Evolutionary conservation across 2,113 vertebrate species (phyloP).

Genomic region (Nibea albiflora): DNA sequence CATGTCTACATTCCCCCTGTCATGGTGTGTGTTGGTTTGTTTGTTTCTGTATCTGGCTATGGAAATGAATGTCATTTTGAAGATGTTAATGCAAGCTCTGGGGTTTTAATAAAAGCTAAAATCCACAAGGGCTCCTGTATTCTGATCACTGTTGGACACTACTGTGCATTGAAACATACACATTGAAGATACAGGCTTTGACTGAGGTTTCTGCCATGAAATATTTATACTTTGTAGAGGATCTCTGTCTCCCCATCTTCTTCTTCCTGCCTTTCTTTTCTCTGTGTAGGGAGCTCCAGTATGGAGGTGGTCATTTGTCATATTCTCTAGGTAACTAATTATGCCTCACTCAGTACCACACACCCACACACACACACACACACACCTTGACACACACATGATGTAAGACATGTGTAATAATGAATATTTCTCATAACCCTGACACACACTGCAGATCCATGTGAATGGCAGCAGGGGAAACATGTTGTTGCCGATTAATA

Average conservation of each 20-base stretch:
- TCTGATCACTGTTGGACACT: constrained; percentile 36
- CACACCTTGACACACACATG: constrained; percentile 19
- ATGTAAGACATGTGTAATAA: constrained; percentile 53
- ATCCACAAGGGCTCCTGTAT: constrained; percentile 20
- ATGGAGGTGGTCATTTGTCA: constrained; percentile 20
- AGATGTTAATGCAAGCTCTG: constrained; percentile 29
- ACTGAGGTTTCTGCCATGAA: constrained; percentile 11
- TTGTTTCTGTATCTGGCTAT: constrained; percentile 27
- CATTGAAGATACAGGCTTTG: neutral
- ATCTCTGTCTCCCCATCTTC: neutral
- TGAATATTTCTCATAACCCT: constrained; percentile 7
- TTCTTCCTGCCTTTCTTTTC: neutral
- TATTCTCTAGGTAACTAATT: constrained; percentile 48
- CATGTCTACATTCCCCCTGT: constrained; percentile 9
- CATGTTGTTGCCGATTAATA: neutral
- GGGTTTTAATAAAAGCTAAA: constrained; percentile 34
- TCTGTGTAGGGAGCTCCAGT: neutral
- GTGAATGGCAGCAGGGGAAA: neutral
- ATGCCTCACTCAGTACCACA: neutral
- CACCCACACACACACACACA: constrained; percentile 14
- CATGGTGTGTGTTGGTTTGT: constrained; percentile 12
- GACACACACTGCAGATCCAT: neutral
- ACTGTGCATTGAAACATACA: constrained; percentile 14
- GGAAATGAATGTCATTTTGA: constrained; percentile 47
- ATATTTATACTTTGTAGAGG: constrained; percentile 13